These are phyloP conservation scores for Eilema griseolum DNA, from an alignment of 2,888 invertebrate genomes.

Conservation along the genomic window DNA sequence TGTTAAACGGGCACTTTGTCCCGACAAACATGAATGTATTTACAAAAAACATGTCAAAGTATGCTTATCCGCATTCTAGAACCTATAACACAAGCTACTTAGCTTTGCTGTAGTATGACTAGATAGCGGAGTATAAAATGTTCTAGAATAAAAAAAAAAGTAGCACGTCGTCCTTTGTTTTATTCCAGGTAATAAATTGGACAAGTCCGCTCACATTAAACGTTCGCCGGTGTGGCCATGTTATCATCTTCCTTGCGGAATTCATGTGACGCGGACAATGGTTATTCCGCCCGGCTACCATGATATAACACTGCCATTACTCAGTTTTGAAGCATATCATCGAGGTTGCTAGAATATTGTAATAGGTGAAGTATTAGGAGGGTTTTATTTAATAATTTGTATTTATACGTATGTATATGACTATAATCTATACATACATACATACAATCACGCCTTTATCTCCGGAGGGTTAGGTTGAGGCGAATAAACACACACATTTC, in stretches of 20 bases:
- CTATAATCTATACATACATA: too few species aligned
- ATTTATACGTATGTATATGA: too few species aligned
- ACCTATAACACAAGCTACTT: too few species aligned
- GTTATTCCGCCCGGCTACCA: slow-evolving; percentile 60
- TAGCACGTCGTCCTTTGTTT: slow-evolving; percentile 31
- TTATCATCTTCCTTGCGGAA: slow-evolving; percentile 52
- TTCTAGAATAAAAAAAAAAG: neutral
- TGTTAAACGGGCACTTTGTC: too few species aligned
- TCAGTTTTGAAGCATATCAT: slow-evolving; percentile 52
- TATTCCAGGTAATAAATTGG: slow-evolving; percentile 45
- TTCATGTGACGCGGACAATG: slow-evolving; percentile 69
- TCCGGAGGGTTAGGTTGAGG: too few species aligned
- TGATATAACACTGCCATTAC: slow-evolving; percentile 63
- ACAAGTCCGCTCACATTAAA: slow-evolving; percentile 26
- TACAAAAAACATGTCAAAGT: too few species aligned
- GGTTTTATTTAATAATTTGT: neutral
- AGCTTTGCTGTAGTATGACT: too few species aligned
- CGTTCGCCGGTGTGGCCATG: slow-evolving; percentile 38
- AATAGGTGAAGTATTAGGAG: neutral
- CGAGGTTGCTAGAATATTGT: neutral
- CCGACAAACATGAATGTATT: too few species aligned
- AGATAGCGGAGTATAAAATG: too few species aligned
- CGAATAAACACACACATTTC: too few species aligned
- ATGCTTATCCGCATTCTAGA: too few species aligned
- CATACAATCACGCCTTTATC: too few species aligned